Conservation (phyloP, 2,113 vertebrate genomes). For the Galemys pyrenaicus region DNA sequence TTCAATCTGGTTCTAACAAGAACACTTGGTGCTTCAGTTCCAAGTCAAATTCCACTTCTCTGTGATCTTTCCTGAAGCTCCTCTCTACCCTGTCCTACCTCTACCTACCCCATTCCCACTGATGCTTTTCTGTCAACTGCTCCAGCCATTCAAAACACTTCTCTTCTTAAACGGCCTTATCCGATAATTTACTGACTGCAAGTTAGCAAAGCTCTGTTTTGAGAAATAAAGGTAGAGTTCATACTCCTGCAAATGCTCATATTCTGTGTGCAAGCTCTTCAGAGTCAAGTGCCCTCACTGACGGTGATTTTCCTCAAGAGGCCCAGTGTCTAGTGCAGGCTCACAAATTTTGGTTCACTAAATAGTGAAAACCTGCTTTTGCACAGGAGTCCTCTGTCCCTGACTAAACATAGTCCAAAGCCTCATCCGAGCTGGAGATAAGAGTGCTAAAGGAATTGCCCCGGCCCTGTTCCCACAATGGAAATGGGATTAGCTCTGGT, state of each 20-base stretch:
- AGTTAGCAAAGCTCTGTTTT: neutral
- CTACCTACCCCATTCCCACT: neutral
- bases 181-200: neutral
- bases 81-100: too few relatives aligned
- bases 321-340: neutral
- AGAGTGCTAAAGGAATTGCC: neutral
- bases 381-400: neutral
- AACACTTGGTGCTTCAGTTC: neutral
- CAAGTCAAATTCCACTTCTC: neutral
- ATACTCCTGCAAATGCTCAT: neutral
- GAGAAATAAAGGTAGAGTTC: neutral
- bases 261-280: neutral
- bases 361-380: neutral
- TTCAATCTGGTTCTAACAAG: neutral
- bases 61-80: neutral
- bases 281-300: too few relatives aligned
- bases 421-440: conserved; percentile 13
- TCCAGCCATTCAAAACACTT: neutral
- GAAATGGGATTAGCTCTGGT: conserved; percentile 10
- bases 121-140: neutral
- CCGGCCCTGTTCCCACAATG: neutral
- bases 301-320: neutral
- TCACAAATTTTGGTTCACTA: neutral
- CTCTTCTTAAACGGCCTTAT: neutral
- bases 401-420: neutral